Conservation (phyloP, 2,797 vertebrate genomes). For the Sardinella longiceps region DNA sequence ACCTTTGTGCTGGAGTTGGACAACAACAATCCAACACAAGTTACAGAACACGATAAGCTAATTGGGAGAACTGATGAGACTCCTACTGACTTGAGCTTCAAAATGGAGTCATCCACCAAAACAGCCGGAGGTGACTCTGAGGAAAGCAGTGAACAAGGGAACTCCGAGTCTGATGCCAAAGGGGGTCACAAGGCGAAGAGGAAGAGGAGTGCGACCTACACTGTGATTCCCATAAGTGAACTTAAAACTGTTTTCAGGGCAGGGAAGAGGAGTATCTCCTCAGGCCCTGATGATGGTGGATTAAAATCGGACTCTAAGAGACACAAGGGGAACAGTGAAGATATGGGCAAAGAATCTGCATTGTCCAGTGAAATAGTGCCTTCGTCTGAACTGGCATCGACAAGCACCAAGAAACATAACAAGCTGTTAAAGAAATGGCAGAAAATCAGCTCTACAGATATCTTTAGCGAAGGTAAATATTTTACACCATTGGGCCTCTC, state of each 20-base stretch:
- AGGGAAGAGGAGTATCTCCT: slow-evolving; percentile 56
- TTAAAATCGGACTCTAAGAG: slow-evolving; percentile 62
- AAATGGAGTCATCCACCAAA: neutral
- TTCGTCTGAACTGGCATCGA: neutral
- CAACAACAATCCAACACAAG: neutral
- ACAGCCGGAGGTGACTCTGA: neutral
- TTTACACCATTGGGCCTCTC: neutral
- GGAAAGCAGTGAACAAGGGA: neutral
- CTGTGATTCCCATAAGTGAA: slow-evolving; percentile 63
- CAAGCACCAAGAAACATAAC: neutral
- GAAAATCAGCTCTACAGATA: neutral
- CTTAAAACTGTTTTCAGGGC: slow-evolving; percentile 69
- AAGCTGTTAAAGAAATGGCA: slow-evolving; percentile 9
- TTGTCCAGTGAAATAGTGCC: neutral
- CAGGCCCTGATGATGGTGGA: neutral
- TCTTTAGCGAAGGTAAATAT: neutral
- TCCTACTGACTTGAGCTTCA: neutral
- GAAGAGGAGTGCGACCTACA: slow-evolving; percentile 52
- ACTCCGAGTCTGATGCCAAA: neutral
- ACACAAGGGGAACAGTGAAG: slow-evolving; percentile 46
- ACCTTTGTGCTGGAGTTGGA: neutral
- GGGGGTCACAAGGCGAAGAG: slow-evolving; percentile 20
- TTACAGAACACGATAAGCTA: neutral
- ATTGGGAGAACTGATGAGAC: neutral
- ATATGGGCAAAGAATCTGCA: neutral